Base-by-base conservation (phyloP, 2,888 invertebrate species). In the Stenchaetothrips biformis region DNA sequence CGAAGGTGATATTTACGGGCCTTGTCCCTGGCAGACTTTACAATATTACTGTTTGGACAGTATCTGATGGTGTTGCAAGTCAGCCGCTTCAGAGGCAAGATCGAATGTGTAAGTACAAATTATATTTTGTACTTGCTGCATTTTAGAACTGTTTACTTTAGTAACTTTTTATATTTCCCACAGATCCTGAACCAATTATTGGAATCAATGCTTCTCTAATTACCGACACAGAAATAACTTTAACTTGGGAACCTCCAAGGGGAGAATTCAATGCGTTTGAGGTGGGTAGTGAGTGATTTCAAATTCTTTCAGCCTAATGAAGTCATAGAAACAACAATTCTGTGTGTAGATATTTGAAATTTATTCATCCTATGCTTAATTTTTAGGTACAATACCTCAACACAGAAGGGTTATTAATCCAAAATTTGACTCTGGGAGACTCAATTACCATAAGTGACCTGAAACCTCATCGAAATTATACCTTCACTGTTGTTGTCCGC, bases 41-140 rank as follows among this genome's bases (percentile, higher is more conserved):
- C 88, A 96, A 96, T 88, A 93, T 97, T 83, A 96, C 96, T 79
- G 94, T 96, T 84, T 97, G 96, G 96, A 97, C 96, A 16, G 94
- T 96, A 53, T 93, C 94, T 81, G 92, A 92, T 83, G 92, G 92
- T 85, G 94, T 96, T 74, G 91, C 92, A 82, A 95, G 95, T 87
- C 92, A 94, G 86, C 96, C 97, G 1, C 90, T 96, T 84, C 92
- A 94, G 86, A 90, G 95, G n/a, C 95, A 95, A 88, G 95, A 95
- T 86, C 89, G 96, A 81, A 90, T 96, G 81, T 93, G 93, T 93
- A 86, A 90, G 90, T 89, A 81, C 77, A 25, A 67, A 48, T 13
- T 78, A 74, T 25, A 21, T 78, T 81, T 18, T 77, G 62, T 81
- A 53, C 53, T 53, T 18, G 4, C 53, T 13, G 13, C 53, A 4